Percentiles rank a stretch among this genome's conserved stretches.
phyloP scores from a whole-genome alignment of 2,888 invertebrate genomes.

The Nycteola revayana region DNA sequence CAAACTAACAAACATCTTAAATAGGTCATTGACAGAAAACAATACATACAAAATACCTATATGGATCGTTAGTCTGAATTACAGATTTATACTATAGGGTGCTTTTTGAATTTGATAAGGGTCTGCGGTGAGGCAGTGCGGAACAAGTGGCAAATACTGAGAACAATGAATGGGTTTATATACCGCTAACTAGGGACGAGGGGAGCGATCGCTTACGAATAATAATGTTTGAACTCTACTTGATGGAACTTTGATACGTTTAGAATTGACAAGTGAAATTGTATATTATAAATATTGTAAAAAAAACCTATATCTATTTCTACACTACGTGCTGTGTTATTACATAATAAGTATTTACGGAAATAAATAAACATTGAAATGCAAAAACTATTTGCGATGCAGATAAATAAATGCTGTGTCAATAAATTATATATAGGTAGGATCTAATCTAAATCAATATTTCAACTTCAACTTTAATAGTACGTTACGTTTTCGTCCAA shows the following conservation, averaged over 20 bases:
- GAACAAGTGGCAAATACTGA: constrained; percentile 62
- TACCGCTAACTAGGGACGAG: constrained; percentile 20
- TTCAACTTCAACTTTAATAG: too few species aligned
- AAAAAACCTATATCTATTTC: too few species aligned
- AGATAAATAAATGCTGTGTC: too few species aligned
- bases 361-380: too few species aligned
- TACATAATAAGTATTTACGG: too few species aligned
- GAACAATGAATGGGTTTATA: constrained; percentile 43
- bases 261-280: constrained; percentile 4
- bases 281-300: too few species aligned
- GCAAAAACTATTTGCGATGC: too few species aligned
- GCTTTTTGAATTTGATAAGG: constrained; percentile 36
- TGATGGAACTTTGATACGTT: constrained; percentile 6
- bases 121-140: constrained; percentile 40
- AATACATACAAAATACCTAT: constrained; percentile 6
- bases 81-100: constrained; percentile 14
- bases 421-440: too few species aligned
- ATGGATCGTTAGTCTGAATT: constrained; percentile 6
- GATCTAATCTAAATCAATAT: too few species aligned
- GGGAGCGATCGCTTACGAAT: constrained; percentile 9
- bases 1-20: too few species aligned
- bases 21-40: constrained; percentile 1
- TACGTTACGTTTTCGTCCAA: too few species aligned
- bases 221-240: constrained; percentile 13
- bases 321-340: too few species aligned